phyloP scores from a whole-genome alignment of 2,888 invertebrate genomes.

The Neoscelio sp. region DNA sequence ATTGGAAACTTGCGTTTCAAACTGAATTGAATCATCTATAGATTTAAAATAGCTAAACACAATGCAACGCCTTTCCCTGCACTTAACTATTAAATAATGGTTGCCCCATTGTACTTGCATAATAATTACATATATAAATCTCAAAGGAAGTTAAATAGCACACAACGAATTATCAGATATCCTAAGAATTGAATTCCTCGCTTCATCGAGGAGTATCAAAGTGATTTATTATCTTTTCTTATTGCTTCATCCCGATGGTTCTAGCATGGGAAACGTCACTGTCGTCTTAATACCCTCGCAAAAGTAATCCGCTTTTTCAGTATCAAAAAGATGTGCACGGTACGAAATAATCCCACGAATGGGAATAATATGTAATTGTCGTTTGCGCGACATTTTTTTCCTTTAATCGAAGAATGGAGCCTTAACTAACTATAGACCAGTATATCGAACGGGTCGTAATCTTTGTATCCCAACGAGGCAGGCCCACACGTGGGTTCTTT shows the following conservation, averaged over 20 bases:
- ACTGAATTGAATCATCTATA: not conserved
- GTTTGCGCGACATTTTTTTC: slow-evolving; percentile 66
- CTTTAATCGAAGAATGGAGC: slow-evolving; percentile 73
- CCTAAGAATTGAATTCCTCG: slow-evolving; percentile 20
- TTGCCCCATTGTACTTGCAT: slow-evolving; percentile 16
- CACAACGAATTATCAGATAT: slow-evolving; percentile 10
- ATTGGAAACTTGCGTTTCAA: slow-evolving; percentile 1
- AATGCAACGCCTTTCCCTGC: not conserved
- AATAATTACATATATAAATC: slow-evolving; percentile 36
- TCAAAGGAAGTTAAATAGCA: slow-evolving; percentile 20
- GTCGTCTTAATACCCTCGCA: slow-evolving; percentile 14
- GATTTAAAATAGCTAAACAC: slow-evolving; percentile 7
- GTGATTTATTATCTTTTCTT: slow-evolving; percentile 34
- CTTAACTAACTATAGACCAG: slow-evolving; percentile 78
- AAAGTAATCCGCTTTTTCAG: slow-evolving; percentile 10
- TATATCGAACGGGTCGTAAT: slow-evolving; percentile 75
- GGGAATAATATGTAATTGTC: slow-evolving; percentile 79
- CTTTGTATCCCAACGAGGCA: slow-evolving; percentile 74
- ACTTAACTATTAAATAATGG: slow-evolving; percentile 19
- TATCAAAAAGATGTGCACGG: slow-evolving; percentile 3
- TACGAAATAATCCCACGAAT: slow-evolving; percentile 69
- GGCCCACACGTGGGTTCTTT: slow-evolving; percentile 74
- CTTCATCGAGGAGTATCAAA: slow-evolving; percentile 15
- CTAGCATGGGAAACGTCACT: slow-evolving; percentile 25
- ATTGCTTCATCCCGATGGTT: slow-evolving; percentile 31